Base-by-base conservation (phyloP, 2,797 vertebrate species). In the Hoplostethus atlanticus region DNA sequence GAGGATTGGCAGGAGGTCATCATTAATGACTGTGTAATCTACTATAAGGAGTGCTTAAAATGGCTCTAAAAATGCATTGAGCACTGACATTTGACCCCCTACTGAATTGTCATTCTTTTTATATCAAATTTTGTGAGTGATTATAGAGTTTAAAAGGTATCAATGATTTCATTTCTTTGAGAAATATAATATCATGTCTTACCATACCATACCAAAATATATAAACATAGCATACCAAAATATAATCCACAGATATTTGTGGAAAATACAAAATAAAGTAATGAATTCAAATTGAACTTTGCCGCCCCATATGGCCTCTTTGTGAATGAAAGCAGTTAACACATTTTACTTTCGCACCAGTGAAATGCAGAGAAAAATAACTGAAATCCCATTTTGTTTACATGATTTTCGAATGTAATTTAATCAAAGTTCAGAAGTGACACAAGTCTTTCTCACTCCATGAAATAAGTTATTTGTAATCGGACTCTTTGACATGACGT, bases 401-500 rank as follows among this genome's bases (percentile, higher is more conserved):
- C 4, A 58, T n/a, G 34, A 3, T 21, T 16, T 34, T 54, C 25
- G 6, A 61, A 4, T 5, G 2, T 3, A 46, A 30, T 13, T 17
- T 10, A 61, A 55, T 54, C 10, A 56, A 62, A 79, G 52, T 61
- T 36, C 7, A 42, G 1, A 42, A 68, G 34, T 71, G 60, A 46
- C 2, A 60, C 48, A 54, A 57, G 60, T 42, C 21, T 5, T 30
- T 56, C 25, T 61, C 25, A 10, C 56, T 42, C 4, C 16, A 56
- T 67, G 79, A 75, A 79, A 84, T 0, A 68, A 86, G 58, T 79
- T 68, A 42, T 74, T 61, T 91, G 90, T 84, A 93, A 92, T 53
- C 69, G 73, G 90, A 92, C 80, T 84, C 90, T 80, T 4, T 60
- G 84, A 57, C 85, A 90, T 95, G 87, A 93, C 89, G 93, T 93